Evolutionary conservation across 2,113 vertebrate genomes (phyloP).

Genomic region (Calypte anna): DNA sequence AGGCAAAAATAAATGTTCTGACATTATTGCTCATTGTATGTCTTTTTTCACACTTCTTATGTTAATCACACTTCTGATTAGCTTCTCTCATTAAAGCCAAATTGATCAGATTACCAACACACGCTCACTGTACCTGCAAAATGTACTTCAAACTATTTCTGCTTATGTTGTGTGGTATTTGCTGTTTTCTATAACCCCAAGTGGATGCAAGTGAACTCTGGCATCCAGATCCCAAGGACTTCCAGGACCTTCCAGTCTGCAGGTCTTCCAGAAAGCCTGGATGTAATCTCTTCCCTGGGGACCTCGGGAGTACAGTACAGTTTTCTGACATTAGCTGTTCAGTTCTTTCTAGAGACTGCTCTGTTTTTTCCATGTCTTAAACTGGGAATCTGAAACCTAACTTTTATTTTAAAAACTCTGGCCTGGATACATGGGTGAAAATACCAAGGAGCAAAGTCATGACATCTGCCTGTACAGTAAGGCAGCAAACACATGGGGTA

Average conservation of each 20-base stretch:
- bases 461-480: neutral
- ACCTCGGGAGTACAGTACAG: neutral
- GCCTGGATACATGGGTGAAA: neutral
- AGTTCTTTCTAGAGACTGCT: neutral
- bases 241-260: neutral
- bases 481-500: neutral
- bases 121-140: neutral
- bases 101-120: neutral
- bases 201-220: neutral
- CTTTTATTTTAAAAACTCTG: neutral
- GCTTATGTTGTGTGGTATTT: neutral
- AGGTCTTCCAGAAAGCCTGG: neutral
- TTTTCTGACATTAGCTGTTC: neutral
- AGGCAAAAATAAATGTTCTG: neutral
- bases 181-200: neutral
- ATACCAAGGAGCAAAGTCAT: neutral
- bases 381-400: neutral
- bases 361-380: neutral
- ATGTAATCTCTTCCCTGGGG: neutral
- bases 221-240: neutral
- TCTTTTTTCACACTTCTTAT: neutral
- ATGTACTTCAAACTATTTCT: neutral
- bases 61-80: neutral
- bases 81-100: neutral
- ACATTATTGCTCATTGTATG: fast-evolving